Percentiles rank a stretch among this genome's conserved stretches.
Evolutionary conservation across 2,113 vertebrate genomes (phyloP).

Genomic region (Sus scrofa): T2T-Sscrofa CM000819.6:97216001-97216500

Average conservation of each 20-base stretch:
- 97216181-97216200: not conserved
- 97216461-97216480: not conserved
- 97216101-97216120: not conserved
- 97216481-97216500: not conserved
- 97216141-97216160: constrained; percentile 50
- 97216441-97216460: constrained; percentile 68
- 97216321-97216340: not conserved
- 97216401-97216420: not conserved
- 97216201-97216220: not conserved
- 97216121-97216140: not conserved
- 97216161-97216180: not conserved
- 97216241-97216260: not conserved
- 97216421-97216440: constrained; percentile 34
- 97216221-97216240: not conserved
- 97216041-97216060: not conserved
- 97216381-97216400: not conserved
- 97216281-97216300: not conserved
- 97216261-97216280: not conserved
- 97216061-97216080: not conserved
- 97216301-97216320: constrained; percentile 12
- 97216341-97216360: not conserved
- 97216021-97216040: not conserved
- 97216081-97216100: not conserved
- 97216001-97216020: not conserved
- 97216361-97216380: not conserved